phyloP scores from a whole-genome alignment of 2,113 vertebrate species.

The Hypanus sabinus region DNA sequence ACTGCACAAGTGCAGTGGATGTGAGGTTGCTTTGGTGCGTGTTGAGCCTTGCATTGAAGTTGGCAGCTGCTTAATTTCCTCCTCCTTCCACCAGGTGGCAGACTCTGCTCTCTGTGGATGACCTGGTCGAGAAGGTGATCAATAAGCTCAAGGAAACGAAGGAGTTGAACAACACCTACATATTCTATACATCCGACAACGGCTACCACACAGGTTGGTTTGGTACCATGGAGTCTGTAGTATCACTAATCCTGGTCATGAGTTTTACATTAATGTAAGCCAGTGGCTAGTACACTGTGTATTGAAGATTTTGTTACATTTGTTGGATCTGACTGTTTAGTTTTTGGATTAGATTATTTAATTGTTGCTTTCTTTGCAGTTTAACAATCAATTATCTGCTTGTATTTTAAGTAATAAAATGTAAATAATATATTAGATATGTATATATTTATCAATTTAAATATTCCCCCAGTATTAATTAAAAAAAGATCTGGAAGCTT shows the following conservation, averaged over 20 bases:
- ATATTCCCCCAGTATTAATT: too few relatives aligned
- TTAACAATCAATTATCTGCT: too few relatives aligned
- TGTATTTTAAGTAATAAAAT: too few relatives aligned
- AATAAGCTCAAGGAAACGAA: slow-evolving; percentile 56
- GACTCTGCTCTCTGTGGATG: slow-evolving; percentile 65
- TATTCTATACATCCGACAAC: slow-evolving; percentile 66
- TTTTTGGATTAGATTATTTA: too few relatives aligned
- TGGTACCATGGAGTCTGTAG: background rate
- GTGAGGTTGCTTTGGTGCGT: background rate
- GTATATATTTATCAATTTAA: too few relatives aligned
- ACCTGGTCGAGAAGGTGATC: slow-evolving; percentile 64
- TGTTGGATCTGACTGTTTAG: too few relatives aligned
- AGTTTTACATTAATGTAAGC: background rate
- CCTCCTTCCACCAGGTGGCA: slow-evolving; percentile 55
- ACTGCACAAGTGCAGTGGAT: too few relatives aligned
- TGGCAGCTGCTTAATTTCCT: background rate
- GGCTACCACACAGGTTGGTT: slow-evolving; percentile 65
- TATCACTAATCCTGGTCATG: background rate
- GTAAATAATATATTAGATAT: too few relatives aligned
- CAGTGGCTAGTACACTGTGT: too few relatives aligned
- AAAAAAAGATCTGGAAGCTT: too few relatives aligned
- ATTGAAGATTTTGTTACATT: background rate
- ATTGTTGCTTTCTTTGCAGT: too few relatives aligned
- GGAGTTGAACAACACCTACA: slow-evolving; percentile 61
- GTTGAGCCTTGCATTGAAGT: too few relatives aligned